Evolutionary conservation across 2,888 invertebrate genomes (phyloP), one percentile per base, ranked within the genome.

Genomic region (Tetragonula carbonaria): DNA sequence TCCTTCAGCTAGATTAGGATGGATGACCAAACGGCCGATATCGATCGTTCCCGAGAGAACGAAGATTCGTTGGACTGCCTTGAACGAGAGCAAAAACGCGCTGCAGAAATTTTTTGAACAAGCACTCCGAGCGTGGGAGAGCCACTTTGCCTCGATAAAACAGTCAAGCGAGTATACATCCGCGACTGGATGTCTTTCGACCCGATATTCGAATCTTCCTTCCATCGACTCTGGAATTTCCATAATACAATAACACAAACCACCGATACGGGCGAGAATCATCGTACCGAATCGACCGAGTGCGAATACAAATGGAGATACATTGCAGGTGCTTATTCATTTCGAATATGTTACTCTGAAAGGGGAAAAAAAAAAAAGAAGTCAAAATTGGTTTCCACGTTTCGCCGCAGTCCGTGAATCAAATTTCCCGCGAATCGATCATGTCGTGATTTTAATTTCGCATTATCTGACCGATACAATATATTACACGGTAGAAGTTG

Each of bases 231-330:
- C 67, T 38, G 66, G 73, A 70, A 84, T 88, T 81, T 84, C 76
- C 84, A 82, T 85, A 83, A 87, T 79, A 80, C 78, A 71, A 70
- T 82, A 79, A 84, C 82, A 78, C 81, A 57, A 59, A 74, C 63
- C 67, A 72, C 59, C 50, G 72, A 70, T 51, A 33, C 57, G 74
- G 70, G n/a, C 70, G 51, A 67, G 74, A 74, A 78, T 67, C 74
- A 51, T 68, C 51, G 59, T 71, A 73, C 75, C 67, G 68, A 16
- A 66, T 45, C 62, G 21, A 38, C 21, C 70, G 45, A 51, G 53
- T 55, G 14, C 28, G 51, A n/a, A 65, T 72, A 80, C 57, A 71
- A 63, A 63, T 51, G 70, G 67, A 73, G 45, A 77, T 62, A 11
- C 8, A 45, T 45, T 45, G 8, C 45, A 45, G 45, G 0, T 8